Evolutionary conservation across 2,888 invertebrate genomes (phyloP).

Genomic region (Hypena proboscidalis): DNA sequence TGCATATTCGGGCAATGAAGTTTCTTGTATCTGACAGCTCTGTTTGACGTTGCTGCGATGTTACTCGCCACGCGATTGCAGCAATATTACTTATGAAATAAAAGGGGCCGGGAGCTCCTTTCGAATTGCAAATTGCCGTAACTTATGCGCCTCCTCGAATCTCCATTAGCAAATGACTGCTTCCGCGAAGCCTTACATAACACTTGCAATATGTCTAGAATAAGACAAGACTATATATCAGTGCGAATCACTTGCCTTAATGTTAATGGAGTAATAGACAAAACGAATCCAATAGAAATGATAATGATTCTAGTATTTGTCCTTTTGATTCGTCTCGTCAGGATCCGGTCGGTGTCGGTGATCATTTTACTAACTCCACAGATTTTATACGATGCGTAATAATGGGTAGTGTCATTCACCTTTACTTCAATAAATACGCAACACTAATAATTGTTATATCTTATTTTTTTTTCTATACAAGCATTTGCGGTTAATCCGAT

Average conservation of each 20-base stretch:
- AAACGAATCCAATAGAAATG: constrained; percentile 50
- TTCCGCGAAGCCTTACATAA: constrained; percentile 47
- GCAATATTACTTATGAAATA: constrained; percentile 51
- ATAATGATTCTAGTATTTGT: constrained; percentile 57
- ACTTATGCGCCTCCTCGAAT: constrained; percentile 54
- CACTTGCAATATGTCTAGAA: constrained; percentile 59
- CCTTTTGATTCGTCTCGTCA: constrained; percentile 41
- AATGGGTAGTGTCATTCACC: constrained; percentile 47
- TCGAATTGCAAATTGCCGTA: constrained; percentile 54
- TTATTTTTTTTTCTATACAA: constrained; percentile 9
- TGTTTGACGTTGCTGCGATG: constrained; percentile 18
- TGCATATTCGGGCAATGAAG: background rate
- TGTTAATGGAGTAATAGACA: constrained; percentile 66
- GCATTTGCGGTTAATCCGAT: constrained; percentile 9
- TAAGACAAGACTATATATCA: constrained; percentile 54
- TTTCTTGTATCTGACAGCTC: constrained; percentile 24
- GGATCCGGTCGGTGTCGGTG: constrained; percentile 38
- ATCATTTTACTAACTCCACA: constrained; percentile 46
- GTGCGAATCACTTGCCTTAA: constrained; percentile 56
- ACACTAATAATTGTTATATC: constrained; percentile 19
- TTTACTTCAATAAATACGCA: constrained; percentile 31
- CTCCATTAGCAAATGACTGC: constrained; percentile 69
- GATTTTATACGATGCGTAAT: constrained; percentile 46
- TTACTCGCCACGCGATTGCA: constrained; percentile 38
- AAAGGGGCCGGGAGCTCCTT: constrained; percentile 46